A percentile compares a stretch with the other conserved stretches of the same genome.
Conservation (phyloP, 2,888 invertebrate species). For the Halictus quadricinctus region DNA sequence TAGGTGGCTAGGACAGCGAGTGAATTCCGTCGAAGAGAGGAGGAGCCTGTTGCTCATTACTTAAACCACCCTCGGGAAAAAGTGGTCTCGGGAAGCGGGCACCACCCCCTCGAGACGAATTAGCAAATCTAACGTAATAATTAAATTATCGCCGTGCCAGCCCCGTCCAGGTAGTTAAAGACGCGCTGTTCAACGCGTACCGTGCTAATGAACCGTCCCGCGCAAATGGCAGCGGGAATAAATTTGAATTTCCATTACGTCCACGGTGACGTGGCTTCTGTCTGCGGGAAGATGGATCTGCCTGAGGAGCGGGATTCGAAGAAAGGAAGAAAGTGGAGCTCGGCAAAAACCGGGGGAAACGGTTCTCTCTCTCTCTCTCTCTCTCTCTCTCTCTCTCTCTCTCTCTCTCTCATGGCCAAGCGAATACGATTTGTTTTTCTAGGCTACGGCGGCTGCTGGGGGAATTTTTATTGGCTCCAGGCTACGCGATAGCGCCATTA, state of each 20-base stretch:
- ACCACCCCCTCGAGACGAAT: conserved; percentile 70
- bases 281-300: conserved; percentile 49
- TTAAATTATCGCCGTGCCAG: conserved; percentile 76
- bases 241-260: conserved; percentile 77
- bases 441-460: background rate
- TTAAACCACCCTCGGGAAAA: conserved; percentile 68
- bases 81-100: conserved; percentile 56
- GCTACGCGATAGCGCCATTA: background rate
- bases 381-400: background rate
- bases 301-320: conserved; percentile 16
- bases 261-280: conserved; percentile 34
- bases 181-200: conserved; percentile 50
- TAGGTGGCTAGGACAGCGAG: conserved; percentile 22
- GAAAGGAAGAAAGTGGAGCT: conserved; percentile 28
- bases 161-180: conserved; percentile 61
- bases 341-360: conserved; percentile 4
- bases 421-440: background rate
- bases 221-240: conserved; percentile 74
- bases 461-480: background rate
- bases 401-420: no score
- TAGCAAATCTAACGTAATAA: conserved; percentile 80
- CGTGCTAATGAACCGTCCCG: conserved; percentile 78
- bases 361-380: background rate
- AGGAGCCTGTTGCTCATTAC: conserved; percentile 50
- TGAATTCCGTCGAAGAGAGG: conserved; percentile 30